A percentile compares a stretch with the other conserved stretches of the same genome.
phyloP scores from a whole-genome alignment of 2,888 invertebrate genomes.

The Vanessa cardui region DNA sequence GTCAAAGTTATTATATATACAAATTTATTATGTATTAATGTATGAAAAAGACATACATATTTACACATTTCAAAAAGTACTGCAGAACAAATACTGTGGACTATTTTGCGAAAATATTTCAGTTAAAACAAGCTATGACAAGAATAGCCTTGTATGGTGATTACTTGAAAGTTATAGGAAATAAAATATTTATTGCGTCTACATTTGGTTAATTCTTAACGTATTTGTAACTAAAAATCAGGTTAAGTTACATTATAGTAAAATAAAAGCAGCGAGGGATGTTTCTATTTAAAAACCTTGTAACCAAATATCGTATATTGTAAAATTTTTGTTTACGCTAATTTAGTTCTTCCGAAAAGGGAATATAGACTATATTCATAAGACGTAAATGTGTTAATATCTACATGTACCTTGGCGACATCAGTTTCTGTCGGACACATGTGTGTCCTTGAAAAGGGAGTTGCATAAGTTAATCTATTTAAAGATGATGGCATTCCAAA shows the following conservation, averaged over 20 bases:
- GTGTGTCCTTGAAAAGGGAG: conserved; percentile 63
- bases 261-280: conserved; percentile 28
- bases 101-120: background rate
- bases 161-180: no score
- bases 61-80: no score
- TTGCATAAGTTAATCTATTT: conserved; percentile 57
- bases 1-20: no score
- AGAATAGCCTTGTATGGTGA: no score
- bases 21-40: no score
- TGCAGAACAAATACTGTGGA: no score
- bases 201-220: background rate
- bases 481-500: conserved; percentile 38
- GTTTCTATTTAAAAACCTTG: conserved; percentile 31
- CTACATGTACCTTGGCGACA: conserved; percentile 37
- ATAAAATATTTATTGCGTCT: no score
- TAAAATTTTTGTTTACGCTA: background rate
- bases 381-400: background rate
- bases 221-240: conserved; percentile 20
- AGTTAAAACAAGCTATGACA: no score
- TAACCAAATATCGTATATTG: conserved; percentile 9
- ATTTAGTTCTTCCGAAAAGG: conserved; percentile 1
- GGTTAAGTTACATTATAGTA: conserved; percentile 12
- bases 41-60: no score
- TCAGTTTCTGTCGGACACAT: conserved; percentile 55
- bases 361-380: background rate